Evolutionary conservation across 2,113 vertebrate species (phyloP).

Genomic region (Pteruthius melanotis): DNA sequence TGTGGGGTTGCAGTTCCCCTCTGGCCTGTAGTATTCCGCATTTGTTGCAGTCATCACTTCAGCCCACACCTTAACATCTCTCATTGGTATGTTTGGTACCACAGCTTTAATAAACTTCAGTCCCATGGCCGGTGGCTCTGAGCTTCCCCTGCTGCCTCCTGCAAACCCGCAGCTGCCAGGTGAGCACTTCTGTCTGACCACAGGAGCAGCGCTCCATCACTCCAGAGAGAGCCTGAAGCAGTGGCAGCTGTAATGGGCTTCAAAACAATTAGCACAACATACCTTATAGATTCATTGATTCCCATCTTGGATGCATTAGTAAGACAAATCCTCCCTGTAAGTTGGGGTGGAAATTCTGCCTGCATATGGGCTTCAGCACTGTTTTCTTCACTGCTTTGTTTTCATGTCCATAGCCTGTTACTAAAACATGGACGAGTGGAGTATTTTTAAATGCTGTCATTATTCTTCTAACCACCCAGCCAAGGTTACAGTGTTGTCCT

Average conservation of each 20-base stretch:
- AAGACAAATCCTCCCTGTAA: neutral
- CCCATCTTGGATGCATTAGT: neutral
- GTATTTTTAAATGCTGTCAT: neutral
- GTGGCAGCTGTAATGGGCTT: neutral
- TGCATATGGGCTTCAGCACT: neutral
- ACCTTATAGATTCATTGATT: neutral
- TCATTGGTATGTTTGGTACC: neutral
- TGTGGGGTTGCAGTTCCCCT: neutral
- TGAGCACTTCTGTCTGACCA: neutral
- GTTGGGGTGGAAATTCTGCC: neutral
- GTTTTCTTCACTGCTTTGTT: neutral
- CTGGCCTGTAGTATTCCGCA: neutral
- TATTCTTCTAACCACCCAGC: neutral
- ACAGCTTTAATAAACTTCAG: neutral
- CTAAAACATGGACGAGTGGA: neutral
- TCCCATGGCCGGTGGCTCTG: neutral
- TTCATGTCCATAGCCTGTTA: neutral
- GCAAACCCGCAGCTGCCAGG: neutral
- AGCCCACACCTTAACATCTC: neutral
- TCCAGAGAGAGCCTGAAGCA: neutral
- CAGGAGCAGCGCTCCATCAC: neutral
- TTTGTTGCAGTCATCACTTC: neutral
- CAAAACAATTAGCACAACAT: neutral
- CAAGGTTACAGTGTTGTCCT: neutral
- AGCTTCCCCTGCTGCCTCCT: neutral